These are phyloP conservation scores for Heliocidaris erythrogramma DNA, from an alignment of 35 echinoderm and acorn worm genomes.

Conservation along the genomic window DNA sequence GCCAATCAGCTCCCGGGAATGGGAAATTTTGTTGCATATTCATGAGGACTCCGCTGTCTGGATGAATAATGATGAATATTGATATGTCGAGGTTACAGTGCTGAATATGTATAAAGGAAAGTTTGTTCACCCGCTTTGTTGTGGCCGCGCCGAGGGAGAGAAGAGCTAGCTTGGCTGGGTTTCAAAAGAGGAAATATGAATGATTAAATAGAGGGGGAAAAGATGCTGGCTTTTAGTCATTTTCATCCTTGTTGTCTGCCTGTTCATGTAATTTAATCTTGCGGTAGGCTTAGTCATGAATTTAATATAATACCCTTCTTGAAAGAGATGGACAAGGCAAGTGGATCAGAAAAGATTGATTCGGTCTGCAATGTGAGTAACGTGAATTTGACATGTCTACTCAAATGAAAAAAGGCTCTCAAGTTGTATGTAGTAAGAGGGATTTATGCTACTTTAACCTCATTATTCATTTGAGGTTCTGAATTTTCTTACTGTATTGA, in stretches of 20 bases:
- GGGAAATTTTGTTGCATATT: neutral
- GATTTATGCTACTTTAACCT: too few species aligned
- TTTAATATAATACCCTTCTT: neutral
- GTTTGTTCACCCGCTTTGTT: constrained; percentile 40
- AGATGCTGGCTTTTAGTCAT: neutral
- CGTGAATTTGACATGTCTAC: neutral
- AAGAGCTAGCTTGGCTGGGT: neutral
- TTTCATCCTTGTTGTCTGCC: neutral
- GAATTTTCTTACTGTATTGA: too few species aligned
- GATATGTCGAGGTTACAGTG: neutral
- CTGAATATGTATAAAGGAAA: constrained; percentile 27
- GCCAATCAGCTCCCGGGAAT: neutral
- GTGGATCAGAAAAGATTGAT: neutral
- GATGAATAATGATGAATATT: neutral
- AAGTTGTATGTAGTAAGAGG: too few species aligned
- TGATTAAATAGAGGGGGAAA: neutral
- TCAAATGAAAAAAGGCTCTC: neutral
- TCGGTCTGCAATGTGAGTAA: neutral
- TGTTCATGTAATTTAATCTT: neutral
- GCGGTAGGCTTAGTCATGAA: neutral
- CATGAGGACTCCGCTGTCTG: neutral
- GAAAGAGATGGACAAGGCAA: neutral
- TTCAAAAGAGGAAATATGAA: neutral
- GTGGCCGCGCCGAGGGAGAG: neutral
- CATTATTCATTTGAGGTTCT: too few species aligned